phyloP scores from a whole-genome alignment of 2,888 invertebrate genomes.

The Lasioglossum vierecki region DNA sequence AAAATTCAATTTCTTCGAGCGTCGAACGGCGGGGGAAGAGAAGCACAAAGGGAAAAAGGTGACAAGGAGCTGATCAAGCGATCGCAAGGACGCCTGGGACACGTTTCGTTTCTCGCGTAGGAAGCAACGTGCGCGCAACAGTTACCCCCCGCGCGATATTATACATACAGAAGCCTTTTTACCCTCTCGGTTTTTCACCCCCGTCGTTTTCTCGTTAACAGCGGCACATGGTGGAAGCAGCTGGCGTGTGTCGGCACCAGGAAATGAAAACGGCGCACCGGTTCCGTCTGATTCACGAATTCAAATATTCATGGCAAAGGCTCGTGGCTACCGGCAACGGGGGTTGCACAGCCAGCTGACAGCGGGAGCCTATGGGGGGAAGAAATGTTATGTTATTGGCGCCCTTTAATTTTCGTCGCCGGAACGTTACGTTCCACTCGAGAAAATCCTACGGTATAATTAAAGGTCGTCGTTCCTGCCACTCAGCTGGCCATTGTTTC shows the following conservation, averaged over 20 bases:
- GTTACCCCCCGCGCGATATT: conserved; percentile 39
- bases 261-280: conserved; percentile 77
- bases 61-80: background rate
- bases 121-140: conserved; percentile 34
- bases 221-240: conserved; percentile 74
- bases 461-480: conserved; percentile 29
- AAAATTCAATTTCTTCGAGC: background rate
- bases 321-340: conserved; percentile 5
- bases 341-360: background rate
- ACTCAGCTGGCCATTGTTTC: conserved; percentile 15
- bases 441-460: conserved; percentile 48
- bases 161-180: conserved; percentile 27
- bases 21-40: background rate
- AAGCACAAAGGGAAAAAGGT: background rate
- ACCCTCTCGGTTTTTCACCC: conserved; percentile 35
- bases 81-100: conserved; percentile 7
- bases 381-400: conserved; percentile 42
- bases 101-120: background rate
- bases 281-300: conserved; percentile 72
- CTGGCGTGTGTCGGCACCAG: conserved; percentile 76
- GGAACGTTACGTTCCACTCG: conserved; percentile 44
- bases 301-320: conserved; percentile 66
- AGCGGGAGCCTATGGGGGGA: background rate
- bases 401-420: conserved; percentile 53
- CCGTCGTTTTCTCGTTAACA: conserved; percentile 46